Evolutionary conservation across 2,113 vertebrate species (phyloP).

Genomic region (Cichladusa arquata): DNA sequence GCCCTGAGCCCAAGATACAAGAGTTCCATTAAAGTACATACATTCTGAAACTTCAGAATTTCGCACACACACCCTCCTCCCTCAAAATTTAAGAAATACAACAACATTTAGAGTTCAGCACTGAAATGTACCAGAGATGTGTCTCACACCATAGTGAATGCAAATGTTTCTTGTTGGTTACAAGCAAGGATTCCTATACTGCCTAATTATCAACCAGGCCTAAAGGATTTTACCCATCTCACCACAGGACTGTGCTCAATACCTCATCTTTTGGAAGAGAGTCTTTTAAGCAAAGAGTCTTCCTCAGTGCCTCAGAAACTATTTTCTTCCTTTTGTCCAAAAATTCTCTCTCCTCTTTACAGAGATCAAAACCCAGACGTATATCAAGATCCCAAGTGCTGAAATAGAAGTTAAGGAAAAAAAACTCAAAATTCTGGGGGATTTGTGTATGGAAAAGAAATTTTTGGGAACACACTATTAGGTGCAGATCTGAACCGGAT

Average conservation of each 20-base stretch:
- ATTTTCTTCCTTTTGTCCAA: conserved; percentile 77
- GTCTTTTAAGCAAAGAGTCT: conserved; percentile 65
- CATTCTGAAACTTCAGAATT: not conserved
- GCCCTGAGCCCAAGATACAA: not conserved
- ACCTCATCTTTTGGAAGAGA: conserved; percentile 70
- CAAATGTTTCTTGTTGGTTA: not conserved
- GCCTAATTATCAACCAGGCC: not conserved
- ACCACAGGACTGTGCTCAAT: not conserved
- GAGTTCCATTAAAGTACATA: not conserved
- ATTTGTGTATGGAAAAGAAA: not conserved
- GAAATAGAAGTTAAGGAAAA: not conserved
- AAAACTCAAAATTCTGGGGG: accelerated
- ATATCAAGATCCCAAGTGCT: conserved; percentile 76
- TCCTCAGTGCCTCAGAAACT: conserved; percentile 71
- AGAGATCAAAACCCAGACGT: conserved; percentile 83
- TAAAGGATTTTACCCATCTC: not conserved
- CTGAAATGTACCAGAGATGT: not conserved
- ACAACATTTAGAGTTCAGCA: not conserved
- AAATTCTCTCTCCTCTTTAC: conserved; percentile 77
- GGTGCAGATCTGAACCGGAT: not conserved
- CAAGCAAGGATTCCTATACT: not conserved
- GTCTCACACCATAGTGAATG: not conserved
- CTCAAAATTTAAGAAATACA: not conserved
- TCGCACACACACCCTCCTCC: accelerated
- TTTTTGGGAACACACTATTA: not conserved